Percentiles rank a stretch among this genome's conserved stretches.
Conservation (phyloP, 2,113 vertebrate genomes). For the Osmerus mordax region DNA sequence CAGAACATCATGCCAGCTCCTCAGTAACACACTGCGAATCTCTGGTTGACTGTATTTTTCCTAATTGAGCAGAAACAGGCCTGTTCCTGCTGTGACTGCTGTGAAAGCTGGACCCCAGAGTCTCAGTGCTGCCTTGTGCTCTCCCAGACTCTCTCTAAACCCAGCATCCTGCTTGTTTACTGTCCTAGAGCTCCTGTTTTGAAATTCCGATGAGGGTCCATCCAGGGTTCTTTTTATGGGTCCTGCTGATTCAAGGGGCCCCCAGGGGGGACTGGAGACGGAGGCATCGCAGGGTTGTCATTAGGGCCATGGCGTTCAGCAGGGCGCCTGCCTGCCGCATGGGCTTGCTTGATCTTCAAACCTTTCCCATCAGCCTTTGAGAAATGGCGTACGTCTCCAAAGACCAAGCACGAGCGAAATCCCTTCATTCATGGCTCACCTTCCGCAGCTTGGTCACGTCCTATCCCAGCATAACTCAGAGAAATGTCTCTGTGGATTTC, state of each 20-base stretch:
- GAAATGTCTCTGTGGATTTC: not conserved
- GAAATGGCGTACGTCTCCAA: constrained; percentile 4
- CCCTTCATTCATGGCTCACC: constrained; percentile 22
- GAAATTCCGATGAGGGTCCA: constrained; percentile 57
- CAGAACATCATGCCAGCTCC: not conserved
- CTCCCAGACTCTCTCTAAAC: constrained; percentile 33
- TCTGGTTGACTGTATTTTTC: not conserved
- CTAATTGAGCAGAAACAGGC: not conserved
- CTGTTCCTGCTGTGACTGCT: not conserved
- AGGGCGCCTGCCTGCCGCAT: constrained; percentile 14
- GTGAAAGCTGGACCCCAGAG: not conserved
- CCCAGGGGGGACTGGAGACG: constrained; percentile 33
- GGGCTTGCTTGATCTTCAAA: constrained; percentile 50
- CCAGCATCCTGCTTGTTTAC: constrained; percentile 47
- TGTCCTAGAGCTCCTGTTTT: constrained; percentile 44
- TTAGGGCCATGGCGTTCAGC: constrained; percentile 19
- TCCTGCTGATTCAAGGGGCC: constrained; percentile 52
- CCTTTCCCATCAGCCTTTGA: constrained; percentile 34
- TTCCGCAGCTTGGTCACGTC: constrained; percentile 20
- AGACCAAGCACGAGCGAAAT: constrained; percentile 21
- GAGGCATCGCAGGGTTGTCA: constrained; percentile 1
- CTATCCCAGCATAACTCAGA: not conserved
- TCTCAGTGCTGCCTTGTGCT: not conserved
- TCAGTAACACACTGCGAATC: no score
- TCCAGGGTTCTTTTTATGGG: constrained; percentile 48